Evolutionary conservation across 2,113 vertebrate species (phyloP).

Genomic region (Falcunculus frontatus): DNA sequence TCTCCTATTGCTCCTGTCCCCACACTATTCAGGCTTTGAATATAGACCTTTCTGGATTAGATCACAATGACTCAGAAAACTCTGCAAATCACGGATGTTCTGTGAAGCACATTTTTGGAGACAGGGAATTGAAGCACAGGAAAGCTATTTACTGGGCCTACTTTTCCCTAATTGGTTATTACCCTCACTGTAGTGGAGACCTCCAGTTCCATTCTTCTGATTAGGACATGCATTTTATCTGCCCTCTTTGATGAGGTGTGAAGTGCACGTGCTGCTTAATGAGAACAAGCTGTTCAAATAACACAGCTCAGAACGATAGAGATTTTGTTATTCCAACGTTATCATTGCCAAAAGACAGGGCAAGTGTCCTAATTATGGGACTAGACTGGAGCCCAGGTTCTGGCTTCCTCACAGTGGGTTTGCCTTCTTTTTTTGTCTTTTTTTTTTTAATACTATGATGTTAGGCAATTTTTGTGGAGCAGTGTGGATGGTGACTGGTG

Average conservation of each 20-base stretch:
- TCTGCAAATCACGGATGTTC: background rate
- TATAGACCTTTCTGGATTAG: background rate
- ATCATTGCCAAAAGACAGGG: background rate
- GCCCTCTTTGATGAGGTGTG: background rate
- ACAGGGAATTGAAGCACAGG: background rate
- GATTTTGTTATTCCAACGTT: background rate
- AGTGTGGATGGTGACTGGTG: background rate
- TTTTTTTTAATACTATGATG: background rate
- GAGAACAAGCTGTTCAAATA: conserved; percentile 32
- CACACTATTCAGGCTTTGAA: background rate
- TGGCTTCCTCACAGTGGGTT: background rate
- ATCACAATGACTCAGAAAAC: background rate
- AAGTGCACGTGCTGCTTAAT: background rate
- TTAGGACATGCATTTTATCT: background rate
- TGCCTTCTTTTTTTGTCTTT: too few relatives aligned
- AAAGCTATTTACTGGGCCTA: background rate
- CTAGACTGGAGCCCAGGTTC: background rate
- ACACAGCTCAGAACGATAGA: background rate
- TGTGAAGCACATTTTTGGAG: background rate
- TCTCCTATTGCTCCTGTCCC: background rate
- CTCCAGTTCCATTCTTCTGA: background rate
- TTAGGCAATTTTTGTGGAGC: background rate
- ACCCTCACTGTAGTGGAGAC: background rate
- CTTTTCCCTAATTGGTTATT: background rate
- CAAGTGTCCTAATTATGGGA: background rate